Evolutionary conservation across 1,140 invertebrate genomes (phyloP), one percentile per base, ranked within the genome.

Genomic region (Subanguina moxae): DNA sequence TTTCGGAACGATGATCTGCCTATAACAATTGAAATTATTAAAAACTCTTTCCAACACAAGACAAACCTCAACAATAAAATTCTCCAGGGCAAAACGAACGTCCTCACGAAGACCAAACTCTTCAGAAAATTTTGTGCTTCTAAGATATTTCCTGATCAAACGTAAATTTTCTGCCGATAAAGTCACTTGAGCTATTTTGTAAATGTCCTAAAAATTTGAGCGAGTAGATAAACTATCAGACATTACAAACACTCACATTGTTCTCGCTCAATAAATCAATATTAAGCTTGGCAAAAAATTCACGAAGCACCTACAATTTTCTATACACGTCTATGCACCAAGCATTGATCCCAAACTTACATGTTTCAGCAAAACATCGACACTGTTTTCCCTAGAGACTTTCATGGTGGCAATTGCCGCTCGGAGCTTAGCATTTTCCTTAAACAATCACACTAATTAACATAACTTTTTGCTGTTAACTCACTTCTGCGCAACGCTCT

Each of bases 291-390:
- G 23, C 23, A 9, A 74, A 52, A 42, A 74, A 76, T 15, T 64
- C 11, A 13, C 73, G 57, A 21, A 74, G 30, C 32, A 74, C 48
- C 23, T 21, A 15, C 3, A 52, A 52, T 21, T 25, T 52, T 52
- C 3, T 5, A 52, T n/a, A n/a, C n/a, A n/a, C n/a, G n/a, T n/a
- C n/a, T n/a, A n/a, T n/a, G n/a, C 32, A 38, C 11, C 32, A 52
- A 52, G 48, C 17, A 45, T 45, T 45, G 43, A 11, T 45, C 11
- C 43, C 11, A 45, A 52, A 52, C 48, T 52, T 21, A 19, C 64
- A 57, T 78, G 73, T n/a, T 74, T 74, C 74, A 74, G 28, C 0
- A 74, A 58, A 27, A 72, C 62, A 42, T 74, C 73, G 17, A 77
- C 75, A 0, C 75, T 73, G 62, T 67, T 77, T 17, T 56, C 68